phyloP scores from a whole-genome alignment of 2,797 vertebrate genomes.

The Anguilla marmorata region DNA sequence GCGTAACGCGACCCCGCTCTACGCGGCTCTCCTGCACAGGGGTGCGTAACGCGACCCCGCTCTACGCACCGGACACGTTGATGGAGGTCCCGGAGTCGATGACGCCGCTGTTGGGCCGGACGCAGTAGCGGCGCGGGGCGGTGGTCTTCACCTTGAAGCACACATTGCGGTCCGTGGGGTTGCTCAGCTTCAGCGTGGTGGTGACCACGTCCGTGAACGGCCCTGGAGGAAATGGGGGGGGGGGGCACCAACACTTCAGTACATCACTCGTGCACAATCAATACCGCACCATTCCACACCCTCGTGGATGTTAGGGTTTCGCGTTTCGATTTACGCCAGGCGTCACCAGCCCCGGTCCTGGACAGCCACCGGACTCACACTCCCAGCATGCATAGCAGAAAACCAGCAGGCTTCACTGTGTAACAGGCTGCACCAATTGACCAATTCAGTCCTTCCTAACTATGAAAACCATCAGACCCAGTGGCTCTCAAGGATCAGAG shows the following conservation, averaged over 20 bases:
- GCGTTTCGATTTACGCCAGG: too few species aligned
- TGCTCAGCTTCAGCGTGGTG: conserved; percentile 88
- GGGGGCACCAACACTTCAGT: background rate
- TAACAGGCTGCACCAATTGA: background rate
- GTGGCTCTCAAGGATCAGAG: background rate
- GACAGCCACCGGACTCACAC: too few species aligned
- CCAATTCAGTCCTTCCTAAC: background rate
- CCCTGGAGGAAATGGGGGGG: conserved; percentile 65
- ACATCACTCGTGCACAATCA: background rate
- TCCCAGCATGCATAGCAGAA: too few species aligned
- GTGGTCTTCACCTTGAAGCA: conserved; percentile 98
- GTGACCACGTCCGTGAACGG: conserved; percentile 95
- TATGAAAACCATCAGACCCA: too few species aligned
- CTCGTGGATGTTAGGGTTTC: too few species aligned
- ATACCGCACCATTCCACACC: background rate
- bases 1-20: background rate
- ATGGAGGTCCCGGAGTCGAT: conserved; percentile 86
- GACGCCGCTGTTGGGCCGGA: conserved; percentile 92
- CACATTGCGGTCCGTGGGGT: conserved; percentile 91
- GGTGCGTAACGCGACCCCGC: background rate
- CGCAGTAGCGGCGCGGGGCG: conserved; percentile 92
- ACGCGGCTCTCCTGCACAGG: too few species aligned
- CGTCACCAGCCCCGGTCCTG: too few species aligned
- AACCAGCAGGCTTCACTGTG: background rate
- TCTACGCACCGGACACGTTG: conserved; percentile 85